These are phyloP conservation scores for Sinodicranocentrus sp. DNA, from an alignment of 2,888 invertebrate genomes.

Conservation along the genomic window DNA sequence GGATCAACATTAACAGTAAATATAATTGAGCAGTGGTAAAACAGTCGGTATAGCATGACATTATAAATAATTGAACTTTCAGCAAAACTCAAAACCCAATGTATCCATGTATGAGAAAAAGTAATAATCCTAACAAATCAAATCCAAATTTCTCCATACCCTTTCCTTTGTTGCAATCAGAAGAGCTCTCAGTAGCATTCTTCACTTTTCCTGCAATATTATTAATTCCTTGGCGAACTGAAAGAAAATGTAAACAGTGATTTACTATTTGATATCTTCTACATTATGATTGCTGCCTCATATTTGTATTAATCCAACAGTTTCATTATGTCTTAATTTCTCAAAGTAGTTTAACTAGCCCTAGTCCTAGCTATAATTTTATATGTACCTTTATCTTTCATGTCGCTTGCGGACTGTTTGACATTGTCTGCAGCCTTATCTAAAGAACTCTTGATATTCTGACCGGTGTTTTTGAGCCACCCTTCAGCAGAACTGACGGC, in stretches of 20 bases:
- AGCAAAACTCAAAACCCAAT: too few species aligned
- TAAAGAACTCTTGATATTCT: conserved; percentile 42
- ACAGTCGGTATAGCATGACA: too few species aligned
- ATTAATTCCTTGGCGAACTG: conserved; percentile 59
- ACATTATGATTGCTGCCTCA: too few species aligned
- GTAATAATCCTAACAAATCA: too few species aligned
- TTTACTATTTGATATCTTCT: not conserved
- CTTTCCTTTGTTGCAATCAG: not conserved
- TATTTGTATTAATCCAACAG: too few species aligned
- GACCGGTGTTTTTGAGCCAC: conserved; percentile 50
- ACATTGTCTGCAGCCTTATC: conserved; percentile 44
- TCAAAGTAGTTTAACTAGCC: too few species aligned
- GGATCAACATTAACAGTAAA: too few species aligned
- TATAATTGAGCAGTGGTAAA: too few species aligned
- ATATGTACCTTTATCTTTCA: conserved; percentile 48
- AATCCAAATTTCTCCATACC: too few species aligned
- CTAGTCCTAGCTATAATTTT: not conserved
- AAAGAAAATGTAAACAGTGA: not conserved
- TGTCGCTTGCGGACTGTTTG: conserved; percentile 29
- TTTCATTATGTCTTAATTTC: too few species aligned
- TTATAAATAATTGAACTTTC: too few species aligned
- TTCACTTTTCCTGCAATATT: conserved; percentile 31
- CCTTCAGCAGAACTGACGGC: conserved; percentile 50
- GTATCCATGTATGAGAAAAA: too few species aligned
- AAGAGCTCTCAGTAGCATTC: conserved; percentile 34